Conservation (phyloP, 2,113 vertebrate genomes). For the Pithys albifrons region DNA sequence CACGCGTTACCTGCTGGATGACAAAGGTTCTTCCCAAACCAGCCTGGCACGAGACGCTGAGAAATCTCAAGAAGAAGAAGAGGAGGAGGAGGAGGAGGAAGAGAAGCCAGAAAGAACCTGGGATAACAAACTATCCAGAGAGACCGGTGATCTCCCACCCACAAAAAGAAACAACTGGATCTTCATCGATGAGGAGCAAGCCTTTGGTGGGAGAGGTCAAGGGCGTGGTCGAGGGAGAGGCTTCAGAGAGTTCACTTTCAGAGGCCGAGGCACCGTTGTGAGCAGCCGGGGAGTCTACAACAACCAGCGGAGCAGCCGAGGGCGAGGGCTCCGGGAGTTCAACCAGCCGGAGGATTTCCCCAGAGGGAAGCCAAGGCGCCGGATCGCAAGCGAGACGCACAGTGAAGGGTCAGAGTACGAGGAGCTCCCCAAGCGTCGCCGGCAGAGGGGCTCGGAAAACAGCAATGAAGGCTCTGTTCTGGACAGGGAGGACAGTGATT, state of each 20-base stretch:
- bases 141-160: constrained; percentile 77
- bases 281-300: constrained; percentile 60
- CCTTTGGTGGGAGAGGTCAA: constrained; percentile 87
- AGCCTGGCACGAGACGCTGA: constrained; percentile 64
- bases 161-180: constrained; percentile 95
- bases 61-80: constrained; percentile 76
- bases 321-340: constrained; percentile 83
- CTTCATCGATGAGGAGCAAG: constrained; percentile 96
- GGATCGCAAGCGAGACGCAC: constrained; percentile 93
- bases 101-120: constrained; percentile 79
- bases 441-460: constrained; percentile 86
- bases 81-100: constrained; percentile 77
- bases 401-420: constrained; percentile 96
- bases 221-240: constrained; percentile 86
- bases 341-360: constrained; percentile 85
- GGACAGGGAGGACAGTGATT: constrained; percentile 75
- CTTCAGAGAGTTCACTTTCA: constrained; percentile 89
- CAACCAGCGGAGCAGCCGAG: constrained; percentile 78
- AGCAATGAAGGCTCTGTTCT: constrained; percentile 69
- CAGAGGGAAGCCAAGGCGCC: constrained; percentile 85
- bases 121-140: constrained; percentile 79
- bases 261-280: constrained; percentile 75
- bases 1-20: constrained; percentile 60
- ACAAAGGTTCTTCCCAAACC: constrained; percentile 69
- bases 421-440: constrained; percentile 91